phyloP scores from a whole-genome alignment of 2,797 vertebrate genomes.

The Danio choprae region DNA sequence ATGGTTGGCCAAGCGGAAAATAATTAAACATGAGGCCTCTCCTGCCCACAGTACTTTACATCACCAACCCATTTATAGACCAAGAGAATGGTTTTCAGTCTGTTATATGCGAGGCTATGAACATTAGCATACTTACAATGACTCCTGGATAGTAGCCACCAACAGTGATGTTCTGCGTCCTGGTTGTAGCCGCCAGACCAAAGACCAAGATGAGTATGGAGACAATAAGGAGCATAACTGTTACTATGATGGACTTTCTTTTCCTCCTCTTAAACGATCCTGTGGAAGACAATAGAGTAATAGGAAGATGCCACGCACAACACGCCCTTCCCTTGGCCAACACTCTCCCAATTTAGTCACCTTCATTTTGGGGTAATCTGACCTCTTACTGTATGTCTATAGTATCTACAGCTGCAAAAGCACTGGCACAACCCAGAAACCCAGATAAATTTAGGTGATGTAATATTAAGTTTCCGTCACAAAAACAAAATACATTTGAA shows the following conservation, averaged over 20 bases:
- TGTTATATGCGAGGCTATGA: background rate
- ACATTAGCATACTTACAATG: conserved; percentile 88
- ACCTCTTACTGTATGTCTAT: background rate
- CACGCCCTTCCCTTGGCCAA: background rate
- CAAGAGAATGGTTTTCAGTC: background rate
- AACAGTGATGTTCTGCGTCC: conserved; percentile 98
- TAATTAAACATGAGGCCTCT: conserved; percentile 15
- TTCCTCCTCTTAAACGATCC: conserved; percentile 96
- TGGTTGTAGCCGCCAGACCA: conserved; percentile 94
- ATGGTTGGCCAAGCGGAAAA: conserved; percentile 13
- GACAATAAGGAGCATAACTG: conserved; percentile 91
- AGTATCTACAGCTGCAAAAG: conserved; percentile 1
- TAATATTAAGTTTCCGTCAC: background rate
- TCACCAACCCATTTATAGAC: conserved; percentile 20
- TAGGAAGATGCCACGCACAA: conserved; percentile 24
- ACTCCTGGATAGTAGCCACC: conserved; percentile 98
- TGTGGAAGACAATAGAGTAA: conserved; percentile 59
- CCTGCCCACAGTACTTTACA: conserved; percentile 12
- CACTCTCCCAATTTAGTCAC: background rate
- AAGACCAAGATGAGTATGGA: conserved; percentile 95
- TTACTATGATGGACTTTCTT: conserved; percentile 95
- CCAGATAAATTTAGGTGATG: conserved; percentile 31
- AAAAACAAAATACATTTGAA: background rate
- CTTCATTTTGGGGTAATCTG: background rate
- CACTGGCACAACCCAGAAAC: conserved; percentile 34